Evolutionary conservation across 1,140 invertebrate genomes (phyloP), one percentile per base, ranked within the genome.

Genomic region (Drosophila asahinai): DNA sequence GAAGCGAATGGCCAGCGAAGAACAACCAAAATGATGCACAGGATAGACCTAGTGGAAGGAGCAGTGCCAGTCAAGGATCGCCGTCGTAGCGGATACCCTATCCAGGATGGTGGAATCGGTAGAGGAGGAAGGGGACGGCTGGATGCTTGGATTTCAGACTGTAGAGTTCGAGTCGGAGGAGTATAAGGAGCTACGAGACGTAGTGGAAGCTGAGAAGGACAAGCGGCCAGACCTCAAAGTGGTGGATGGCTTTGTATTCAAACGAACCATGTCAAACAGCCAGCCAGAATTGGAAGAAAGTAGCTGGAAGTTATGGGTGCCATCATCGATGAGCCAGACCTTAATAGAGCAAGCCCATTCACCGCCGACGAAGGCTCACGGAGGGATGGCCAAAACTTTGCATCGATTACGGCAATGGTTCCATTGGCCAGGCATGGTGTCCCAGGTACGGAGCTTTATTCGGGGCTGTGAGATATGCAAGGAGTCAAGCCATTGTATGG

Each of bases 281-380:
- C 14, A 48, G 5, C 11, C 22, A 4, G 62, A 33, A 5, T 8
- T 51, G 3, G 33, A 52, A 5, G 12, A 40, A 8, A 40, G 51
- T 2, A n/a, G 33, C 15, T 70, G 49, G 67, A 64, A 55, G 2
- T 25, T 68, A 7, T 68, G 45, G 58, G 2, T 62, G 0, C 57
- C 27, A 2, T 5, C 15, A 5, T 1, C 38, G 1, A 5, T 66
- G 22, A 60, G 25, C 0, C 9, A 38, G 1, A 17, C 22, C 1
- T 6, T 63, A 2, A 54, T 63, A 2, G 33, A 64, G 4, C 33
- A 42, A 12, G 59, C 48, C 0, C 66, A 70, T 22, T 5, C 19
- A 0, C 42, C 36, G 5, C 47, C n/a, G 11, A 70, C 25, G 5
- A 3, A 22, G 3, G 38, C 47, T 8, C 42, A 40, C 12, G 43